phyloP scores from a whole-genome alignment of 2,888 invertebrate species.

The Lasioglossum zephyrum region DNA sequence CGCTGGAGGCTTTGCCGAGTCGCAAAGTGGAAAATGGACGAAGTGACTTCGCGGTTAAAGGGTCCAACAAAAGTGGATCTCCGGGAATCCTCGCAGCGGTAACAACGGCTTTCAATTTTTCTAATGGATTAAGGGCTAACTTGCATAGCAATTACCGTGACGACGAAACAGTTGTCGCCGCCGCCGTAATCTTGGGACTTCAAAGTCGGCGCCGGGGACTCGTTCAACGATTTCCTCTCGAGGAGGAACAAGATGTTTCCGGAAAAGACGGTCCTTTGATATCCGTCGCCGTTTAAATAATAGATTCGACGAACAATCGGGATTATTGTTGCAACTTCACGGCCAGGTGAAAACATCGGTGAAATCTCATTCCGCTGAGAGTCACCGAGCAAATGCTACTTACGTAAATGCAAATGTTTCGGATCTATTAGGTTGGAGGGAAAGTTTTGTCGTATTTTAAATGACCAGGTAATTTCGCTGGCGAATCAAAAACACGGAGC shows the following conservation, averaged over 20 bases:
- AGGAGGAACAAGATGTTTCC: slow-evolving; percentile 10
- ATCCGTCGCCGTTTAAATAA: background rate
- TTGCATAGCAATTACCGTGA: slow-evolving; percentile 39
- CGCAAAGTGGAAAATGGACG: slow-evolving; percentile 71
- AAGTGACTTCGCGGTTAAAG: slow-evolving; percentile 60
- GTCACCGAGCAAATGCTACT: background rate
- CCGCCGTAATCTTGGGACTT: slow-evolving; percentile 9
- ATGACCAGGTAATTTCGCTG: no score
- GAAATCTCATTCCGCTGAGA: background rate
- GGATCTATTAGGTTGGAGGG: background rate
- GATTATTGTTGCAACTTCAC: background rate
- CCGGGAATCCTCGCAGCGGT: slow-evolving; percentile 15
- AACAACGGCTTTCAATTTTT: slow-evolving; percentile 48
- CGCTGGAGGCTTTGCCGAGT: slow-evolving; percentile 49
- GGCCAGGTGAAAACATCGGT: background rate
- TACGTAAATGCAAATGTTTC: background rate
- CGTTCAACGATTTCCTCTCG: background rate
- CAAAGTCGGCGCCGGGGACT: background rate
- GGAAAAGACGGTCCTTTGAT: background rate
- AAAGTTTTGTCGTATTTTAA: no score
- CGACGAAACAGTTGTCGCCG: slow-evolving; percentile 17
- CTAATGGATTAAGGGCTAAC: slow-evolving; percentile 48
- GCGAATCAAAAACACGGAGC: no score
- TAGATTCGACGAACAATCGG: background rate
- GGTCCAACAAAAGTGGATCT: slow-evolving; percentile 57